Conservation (phyloP, 2,113 vertebrate species). For the Ameiurus melas region DNA sequence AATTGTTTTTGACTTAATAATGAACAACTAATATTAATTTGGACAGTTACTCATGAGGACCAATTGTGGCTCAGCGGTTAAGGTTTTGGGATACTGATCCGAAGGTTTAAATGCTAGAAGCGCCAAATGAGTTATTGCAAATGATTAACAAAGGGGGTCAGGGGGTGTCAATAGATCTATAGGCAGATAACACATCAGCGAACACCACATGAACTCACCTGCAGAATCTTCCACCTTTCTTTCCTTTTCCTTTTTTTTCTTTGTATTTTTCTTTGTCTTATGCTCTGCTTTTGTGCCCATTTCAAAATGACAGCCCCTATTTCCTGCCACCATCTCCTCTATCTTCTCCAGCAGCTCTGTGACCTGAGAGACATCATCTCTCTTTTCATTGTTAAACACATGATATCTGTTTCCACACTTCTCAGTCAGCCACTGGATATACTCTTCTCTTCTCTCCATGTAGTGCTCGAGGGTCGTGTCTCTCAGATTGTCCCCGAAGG, state of each 20-base stretch:
- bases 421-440: conserved; percentile 3
- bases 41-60: not conserved
- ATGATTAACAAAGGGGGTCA: too few relatives aligned
- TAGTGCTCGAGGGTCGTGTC: not conserved
- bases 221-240: too few relatives aligned
- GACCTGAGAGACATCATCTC: not conserved
- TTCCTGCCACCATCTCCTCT: conserved; percentile 12
- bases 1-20: too few relatives aligned
- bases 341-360: conserved; percentile 32
- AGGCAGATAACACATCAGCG: too few relatives aligned
- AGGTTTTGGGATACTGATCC: too few relatives aligned
- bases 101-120: too few relatives aligned
- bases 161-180: too few relatives aligned
- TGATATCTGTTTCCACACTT: conserved; percentile 11
- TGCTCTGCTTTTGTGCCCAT: not conserved
- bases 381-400: not conserved
- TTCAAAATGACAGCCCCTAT: not conserved
- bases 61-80: not conserved
- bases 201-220: too few relatives aligned
- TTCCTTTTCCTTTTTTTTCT: not conserved
- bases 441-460: not conserved
- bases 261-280: not conserved
- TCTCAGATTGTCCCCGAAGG: not conserved
- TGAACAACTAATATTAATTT: not conserved
- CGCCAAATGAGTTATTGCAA: too few relatives aligned